Percentiles rank a stretch among this genome's conserved stretches.
These are phyloP conservation scores for Himantopus leucocephalus DNA, from an alignment of 2,113 vertebrate genomes.

Conservation along the genomic window DNA sequence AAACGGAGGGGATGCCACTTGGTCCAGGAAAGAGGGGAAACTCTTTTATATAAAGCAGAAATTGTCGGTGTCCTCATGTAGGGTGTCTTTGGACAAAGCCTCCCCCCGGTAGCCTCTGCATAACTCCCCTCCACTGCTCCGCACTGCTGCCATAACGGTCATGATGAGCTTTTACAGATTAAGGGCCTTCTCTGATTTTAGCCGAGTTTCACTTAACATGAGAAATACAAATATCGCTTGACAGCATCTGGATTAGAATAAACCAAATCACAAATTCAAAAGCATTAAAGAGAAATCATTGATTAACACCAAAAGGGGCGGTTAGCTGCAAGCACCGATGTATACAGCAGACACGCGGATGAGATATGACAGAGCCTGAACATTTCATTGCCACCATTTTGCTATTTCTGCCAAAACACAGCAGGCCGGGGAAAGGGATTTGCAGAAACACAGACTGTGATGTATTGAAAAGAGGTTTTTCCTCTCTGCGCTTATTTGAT, in stretches of 20 bases:
- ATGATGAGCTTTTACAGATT: neutral
- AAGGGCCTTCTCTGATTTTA: neutral
- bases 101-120: neutral
- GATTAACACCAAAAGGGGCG: neutral
- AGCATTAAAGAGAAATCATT: neutral
- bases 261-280: neutral
- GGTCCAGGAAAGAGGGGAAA: neutral
- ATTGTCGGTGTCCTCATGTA: accelerated
- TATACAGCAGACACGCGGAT: neutral
- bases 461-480: neutral
- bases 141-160: accelerated
- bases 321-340: too few relatives aligned
- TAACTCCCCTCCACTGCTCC: neutral
- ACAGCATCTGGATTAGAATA: neutral
- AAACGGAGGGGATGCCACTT: neutral
- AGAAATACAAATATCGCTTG: neutral
- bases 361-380: neutral
- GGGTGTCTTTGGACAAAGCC: neutral
- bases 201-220: neutral
- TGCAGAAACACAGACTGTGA: neutral
- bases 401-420: neutral
- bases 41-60: neutral
- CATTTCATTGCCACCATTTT: neutral
- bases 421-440: neutral
- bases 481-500: neutral